Percentiles rank a stretch among this genome's conserved stretches.
phyloP scores from a whole-genome alignment of 2,888 invertebrate species.

The Volucella inanis region DNA sequence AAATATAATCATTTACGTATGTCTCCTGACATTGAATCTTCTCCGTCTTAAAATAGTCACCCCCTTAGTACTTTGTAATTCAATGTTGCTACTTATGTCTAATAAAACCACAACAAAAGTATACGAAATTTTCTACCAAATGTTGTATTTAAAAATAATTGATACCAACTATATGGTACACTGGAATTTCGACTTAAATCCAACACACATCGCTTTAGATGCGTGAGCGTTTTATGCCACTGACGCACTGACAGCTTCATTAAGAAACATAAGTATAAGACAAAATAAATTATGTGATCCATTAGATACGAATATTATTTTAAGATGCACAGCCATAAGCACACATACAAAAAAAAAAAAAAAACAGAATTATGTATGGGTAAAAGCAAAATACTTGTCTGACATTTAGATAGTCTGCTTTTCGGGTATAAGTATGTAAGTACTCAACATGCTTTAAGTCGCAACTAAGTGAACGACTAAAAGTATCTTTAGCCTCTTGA shows the following conservation, averaged over 20 bases:
- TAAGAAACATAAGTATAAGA: slow-evolving; percentile 3
- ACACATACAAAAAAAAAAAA: slow-evolving; percentile 2
- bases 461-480: not conserved
- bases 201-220: slow-evolving; percentile 10
- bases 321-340: slow-evolving; percentile 40
- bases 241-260: slow-evolving; percentile 64
- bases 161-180: too few relatives aligned
- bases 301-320: slow-evolving; percentile 31
- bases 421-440: too few relatives aligned
- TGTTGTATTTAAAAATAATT: slow-evolving; percentile 15
- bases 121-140: slow-evolving; percentile 1
- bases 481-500: slow-evolving; percentile 4
- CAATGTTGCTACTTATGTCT: slow-evolving; percentile 13
- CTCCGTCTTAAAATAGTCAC: not conserved
- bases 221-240: slow-evolving; percentile 28
- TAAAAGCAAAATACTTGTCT: not conserved
- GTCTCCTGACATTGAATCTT: not conserved
- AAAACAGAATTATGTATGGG: not conserved
- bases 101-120: slow-evolving; percentile 16
- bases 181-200: not conserved
- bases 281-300: slow-evolving; percentile 10
- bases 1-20: too few relatives aligned
- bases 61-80: slow-evolving; percentile 10
- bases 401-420: too few relatives aligned
- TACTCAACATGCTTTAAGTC: slow-evolving; percentile 25